Evolutionary conservation across 2,888 invertebrate genomes (phyloP).

Genomic region (Prosopocoilus inquinatus): DNA sequence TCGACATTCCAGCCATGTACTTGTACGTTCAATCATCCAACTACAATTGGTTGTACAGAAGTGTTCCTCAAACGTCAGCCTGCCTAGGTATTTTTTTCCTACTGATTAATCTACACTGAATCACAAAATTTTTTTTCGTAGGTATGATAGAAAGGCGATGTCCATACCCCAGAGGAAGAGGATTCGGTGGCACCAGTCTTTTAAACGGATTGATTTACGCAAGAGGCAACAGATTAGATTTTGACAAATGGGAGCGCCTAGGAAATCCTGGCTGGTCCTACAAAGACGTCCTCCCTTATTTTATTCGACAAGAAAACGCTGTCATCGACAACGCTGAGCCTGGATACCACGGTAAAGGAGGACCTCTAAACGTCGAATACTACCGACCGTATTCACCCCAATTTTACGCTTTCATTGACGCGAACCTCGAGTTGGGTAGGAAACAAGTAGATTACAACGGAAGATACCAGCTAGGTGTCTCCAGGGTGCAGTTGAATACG

Average conservation of each 20-base stretch:
- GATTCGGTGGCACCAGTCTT: constrained; percentile 74
- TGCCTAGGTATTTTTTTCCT: constrained; percentile 13
- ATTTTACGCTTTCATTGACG: constrained; percentile 61
- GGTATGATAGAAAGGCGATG: constrained; percentile 1
- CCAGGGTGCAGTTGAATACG: constrained; percentile 65
- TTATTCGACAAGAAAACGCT: constrained; percentile 70
- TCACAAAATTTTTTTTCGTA: not conserved
- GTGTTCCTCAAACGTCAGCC: constrained; percentile 15
- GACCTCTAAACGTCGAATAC: constrained; percentile 65
- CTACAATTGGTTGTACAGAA: constrained; percentile 23
- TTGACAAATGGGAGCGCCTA: constrained; percentile 70
- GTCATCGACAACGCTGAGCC: constrained; percentile 60
- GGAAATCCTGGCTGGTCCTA: constrained; percentile 79
- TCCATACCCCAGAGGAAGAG: constrained; percentile 64
- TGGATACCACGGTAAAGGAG: constrained; percentile 62
- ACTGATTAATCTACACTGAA: not conserved
- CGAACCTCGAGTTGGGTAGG: constrained; percentile 66
- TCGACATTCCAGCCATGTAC: constrained; percentile 20
- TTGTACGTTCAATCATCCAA: not conserved
- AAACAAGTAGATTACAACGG: constrained; percentile 69
- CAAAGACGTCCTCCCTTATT: constrained; percentile 66
- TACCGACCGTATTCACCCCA: constrained; percentile 61
- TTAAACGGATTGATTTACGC: constrained; percentile 80
- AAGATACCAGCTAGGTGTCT: constrained; percentile 61
- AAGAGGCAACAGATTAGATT: constrained; percentile 73